Conservation (phyloP, 2,113 vertebrate genomes). For the Dendropsophus ebraccatus region DNA sequence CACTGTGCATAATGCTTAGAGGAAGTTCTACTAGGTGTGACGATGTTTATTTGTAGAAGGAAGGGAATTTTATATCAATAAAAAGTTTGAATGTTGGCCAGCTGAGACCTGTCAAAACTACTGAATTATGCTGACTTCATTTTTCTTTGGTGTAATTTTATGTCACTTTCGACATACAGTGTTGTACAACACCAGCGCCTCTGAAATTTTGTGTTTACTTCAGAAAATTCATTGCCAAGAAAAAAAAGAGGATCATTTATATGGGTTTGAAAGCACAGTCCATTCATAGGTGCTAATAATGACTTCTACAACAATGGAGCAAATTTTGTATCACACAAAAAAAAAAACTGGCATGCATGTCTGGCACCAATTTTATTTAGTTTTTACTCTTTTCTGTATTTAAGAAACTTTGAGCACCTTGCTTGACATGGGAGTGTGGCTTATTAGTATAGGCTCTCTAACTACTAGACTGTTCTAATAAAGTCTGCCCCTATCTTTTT, state of each 20-base stretch:
- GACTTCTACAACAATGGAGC: too few relatives aligned
- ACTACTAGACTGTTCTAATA: too few relatives aligned
- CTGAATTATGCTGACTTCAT: not conserved
- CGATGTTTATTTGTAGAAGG: conserved; percentile 41
- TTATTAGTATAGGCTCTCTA: too few relatives aligned
- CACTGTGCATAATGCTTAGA: conserved; percentile 40
- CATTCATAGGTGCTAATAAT: not conserved
- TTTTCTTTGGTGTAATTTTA: not conserved
- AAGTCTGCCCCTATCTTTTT: too few relatives aligned
- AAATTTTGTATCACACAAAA: too few relatives aligned
- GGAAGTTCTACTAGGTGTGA: conserved; percentile 42
- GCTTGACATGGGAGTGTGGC: too few relatives aligned
- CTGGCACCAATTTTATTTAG: too few relatives aligned
- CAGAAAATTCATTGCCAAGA: not conserved
- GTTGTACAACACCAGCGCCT: not conserved
- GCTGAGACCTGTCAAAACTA: conserved; percentile 12
- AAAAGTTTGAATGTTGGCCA: conserved; percentile 15
- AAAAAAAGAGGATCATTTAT: not conserved
- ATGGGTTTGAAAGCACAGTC: not conserved
- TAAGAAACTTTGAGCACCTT: too few relatives aligned
- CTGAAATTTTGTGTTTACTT: not conserved
- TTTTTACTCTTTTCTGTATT: too few relatives aligned
- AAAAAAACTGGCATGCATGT: too few relatives aligned
- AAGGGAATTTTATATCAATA: conserved; percentile 1
- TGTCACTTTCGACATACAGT: conserved; percentile 16